Conservation (phyloP, 2,797 vertebrate genomes). For the Amniataba percoides region DNA sequence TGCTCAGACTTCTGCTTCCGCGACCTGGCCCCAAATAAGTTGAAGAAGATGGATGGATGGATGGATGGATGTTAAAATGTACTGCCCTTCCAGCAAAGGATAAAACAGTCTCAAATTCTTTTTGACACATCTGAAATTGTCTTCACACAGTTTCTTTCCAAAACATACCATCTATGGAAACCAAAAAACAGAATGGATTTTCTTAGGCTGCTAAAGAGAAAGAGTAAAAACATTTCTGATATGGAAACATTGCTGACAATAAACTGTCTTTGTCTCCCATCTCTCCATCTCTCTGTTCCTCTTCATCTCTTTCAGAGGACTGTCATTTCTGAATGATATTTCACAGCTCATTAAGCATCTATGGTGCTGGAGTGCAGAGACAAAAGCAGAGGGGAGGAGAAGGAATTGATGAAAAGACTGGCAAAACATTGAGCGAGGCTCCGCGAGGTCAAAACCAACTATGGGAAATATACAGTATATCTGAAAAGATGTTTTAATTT, state of each 20-base stretch:
- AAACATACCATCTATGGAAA: background rate
- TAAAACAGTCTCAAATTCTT: no score
- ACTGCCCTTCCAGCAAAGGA: background rate
- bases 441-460: constrained; percentile 33
- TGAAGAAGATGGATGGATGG: no score
- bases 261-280: constrained; percentile 81
- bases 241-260: constrained; percentile 48
- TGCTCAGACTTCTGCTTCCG: no score
- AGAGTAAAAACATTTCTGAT: constrained; percentile 20
- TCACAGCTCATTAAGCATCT: constrained; percentile 96
- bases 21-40: no score
- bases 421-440: constrained; percentile 29
- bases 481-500: constrained; percentile 64
- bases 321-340: constrained; percentile 99
- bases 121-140: no score
- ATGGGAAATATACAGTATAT: constrained; percentile 37
- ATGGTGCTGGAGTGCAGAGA: constrained; percentile 89
- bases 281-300: constrained; percentile 86
- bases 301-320: constrained; percentile 90
- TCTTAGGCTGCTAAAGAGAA: background rate
- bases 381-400: constrained; percentile 88
- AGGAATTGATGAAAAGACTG: constrained; percentile 73
- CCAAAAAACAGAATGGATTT: background rate
- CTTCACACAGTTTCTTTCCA: background rate
- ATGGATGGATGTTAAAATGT: no score